phyloP scores from a whole-genome alignment of 2,113 vertebrate genomes.

The Sinocyclocheilus maitianheensis region DNA sequence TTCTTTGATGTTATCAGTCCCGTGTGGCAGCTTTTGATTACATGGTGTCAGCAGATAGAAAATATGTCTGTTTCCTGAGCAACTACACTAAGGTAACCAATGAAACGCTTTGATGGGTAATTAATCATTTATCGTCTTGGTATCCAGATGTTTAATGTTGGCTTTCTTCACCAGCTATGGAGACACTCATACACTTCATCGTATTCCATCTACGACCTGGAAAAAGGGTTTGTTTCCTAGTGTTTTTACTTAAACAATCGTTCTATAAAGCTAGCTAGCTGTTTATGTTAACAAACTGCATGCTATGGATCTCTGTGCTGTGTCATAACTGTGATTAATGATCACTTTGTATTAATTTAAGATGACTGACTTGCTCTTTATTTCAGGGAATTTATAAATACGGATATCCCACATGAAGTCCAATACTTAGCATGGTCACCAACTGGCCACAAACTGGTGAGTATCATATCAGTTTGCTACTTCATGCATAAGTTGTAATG shows the following conservation, averaged over 20 bases:
- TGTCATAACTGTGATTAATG: background rate
- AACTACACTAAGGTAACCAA: slow-evolving; percentile 87
- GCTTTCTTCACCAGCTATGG: slow-evolving; percentile 80
- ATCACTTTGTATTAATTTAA: background rate
- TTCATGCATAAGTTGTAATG: background rate
- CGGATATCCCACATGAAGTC: slow-evolving; percentile 80
- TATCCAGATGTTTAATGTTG: background rate
- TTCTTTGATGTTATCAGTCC: slow-evolving; percentile 67
- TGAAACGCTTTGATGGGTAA: background rate
- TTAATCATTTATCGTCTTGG: background rate
- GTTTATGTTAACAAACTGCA: background rate
- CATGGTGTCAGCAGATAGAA: slow-evolving; percentile 82
- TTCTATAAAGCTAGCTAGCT: background rate
- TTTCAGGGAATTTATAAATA: slow-evolving; percentile 78
- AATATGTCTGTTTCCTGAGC: slow-evolving; percentile 87
- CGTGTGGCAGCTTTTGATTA: slow-evolving; percentile 81
- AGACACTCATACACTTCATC: slow-evolving; percentile 90
- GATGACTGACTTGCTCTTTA: slow-evolving; percentile 34
- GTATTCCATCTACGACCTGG: slow-evolving; percentile 83
- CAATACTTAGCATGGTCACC: slow-evolving; percentile 92
- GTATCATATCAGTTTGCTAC: slow-evolving; percentile 51
- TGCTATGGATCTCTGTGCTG: no score
- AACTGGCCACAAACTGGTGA: slow-evolving; percentile 88
- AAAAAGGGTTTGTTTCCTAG: slow-evolving; percentile 72
- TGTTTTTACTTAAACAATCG: background rate